Evolutionary conservation across 2,888 invertebrate genomes (phyloP).

Genomic region (Caenorhabditis sulstoni): DNA sequence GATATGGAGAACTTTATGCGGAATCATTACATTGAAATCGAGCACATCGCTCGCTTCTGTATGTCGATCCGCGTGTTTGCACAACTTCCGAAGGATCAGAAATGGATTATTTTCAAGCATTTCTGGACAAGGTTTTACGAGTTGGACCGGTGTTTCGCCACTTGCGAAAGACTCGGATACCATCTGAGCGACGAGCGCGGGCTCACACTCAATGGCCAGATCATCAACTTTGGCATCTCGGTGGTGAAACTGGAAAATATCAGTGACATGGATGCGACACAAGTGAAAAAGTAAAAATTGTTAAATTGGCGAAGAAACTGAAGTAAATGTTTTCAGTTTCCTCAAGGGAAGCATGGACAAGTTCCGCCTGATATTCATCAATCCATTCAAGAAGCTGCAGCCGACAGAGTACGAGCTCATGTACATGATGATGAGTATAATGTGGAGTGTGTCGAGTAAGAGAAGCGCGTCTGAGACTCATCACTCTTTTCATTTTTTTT

Average conservation of each 20-base stretch:
- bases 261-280: slow-evolving; percentile 59
- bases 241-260: slow-evolving; percentile 61
- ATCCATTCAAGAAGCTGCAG: slow-evolving; percentile 63
- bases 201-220: slow-evolving; percentile 60
- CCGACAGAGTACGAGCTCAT: slow-evolving; percentile 64
- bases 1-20: slow-evolving; percentile 64
- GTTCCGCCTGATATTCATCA: slow-evolving; percentile 58
- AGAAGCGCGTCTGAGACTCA: no score
- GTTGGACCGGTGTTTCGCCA: slow-evolving; percentile 64
- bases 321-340: slow-evolving; percentile 48
- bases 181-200: slow-evolving; percentile 56
- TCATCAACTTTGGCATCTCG: slow-evolving; percentile 60
- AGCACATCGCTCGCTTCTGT: slow-evolving; percentile 64
- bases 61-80: slow-evolving; percentile 65
- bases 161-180: slow-evolving; percentile 60
- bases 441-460: slow-evolving; percentile 68
- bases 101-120: slow-evolving; percentile 69
- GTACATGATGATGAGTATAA: slow-evolving; percentile 69
- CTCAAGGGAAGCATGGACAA: slow-evolving; percentile 60
- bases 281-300: slow-evolving; percentile 49
- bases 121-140: slow-evolving; percentile 67
- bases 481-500: no score
- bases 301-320: no score
- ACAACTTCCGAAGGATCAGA: slow-evolving; percentile 60
- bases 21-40: slow-evolving; percentile 64